Evolutionary conservation across 2,888 invertebrate genomes (phyloP), one percentile per base, ranked within the genome.

Genomic region (Eugnorisma glareosa): DNA sequence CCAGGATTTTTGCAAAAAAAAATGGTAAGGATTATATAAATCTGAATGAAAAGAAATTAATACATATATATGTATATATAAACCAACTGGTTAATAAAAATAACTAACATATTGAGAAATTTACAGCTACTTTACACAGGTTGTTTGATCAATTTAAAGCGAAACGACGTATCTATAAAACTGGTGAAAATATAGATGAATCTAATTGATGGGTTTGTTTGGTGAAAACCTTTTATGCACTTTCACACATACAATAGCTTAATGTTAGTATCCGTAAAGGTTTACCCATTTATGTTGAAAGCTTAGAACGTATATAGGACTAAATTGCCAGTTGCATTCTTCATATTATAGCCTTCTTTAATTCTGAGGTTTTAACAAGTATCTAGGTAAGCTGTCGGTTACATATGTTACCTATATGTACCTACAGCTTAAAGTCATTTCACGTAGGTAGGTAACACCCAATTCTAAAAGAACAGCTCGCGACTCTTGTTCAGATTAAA

Each of bases 1-100:
- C 69, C 71, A 35, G 68, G 69, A 37, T 83, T 74, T 76, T 71
- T 77, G 31, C 35, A 35, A 11, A 21, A 35, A 35, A 63, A 77
- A 40, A 67, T 77, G 2, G 15, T 48, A 40, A 59, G 35, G 37
- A 31, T 76, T 67, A 31, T 45, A 51, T 18, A 59, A 59, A 18
- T 28, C 28, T 28, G 28, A 57, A 15, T 57, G 15, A 57, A 57
- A 57, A 18, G 2, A 8, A 24, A 51, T 21, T 18, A 21, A 3
- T 48, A n/a, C 11, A 40, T 40, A n/a, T n/a, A n/a, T n/a, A n/a
- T n/a, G n/a, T n/a, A n/a, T n/a, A n/a, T n/a, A n/a, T n/a, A n/a
- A n/a, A n/a, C n/a, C n/a, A n/a, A 35, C 6, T n/a, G 8, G 5
- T 45, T n/a, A 15, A 68, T 51, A 7, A 67, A 66, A n/a, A 72